These are phyloP conservation scores for Echeneis naucrates DNA, from an alignment of 2,797 vertebrate genomes.

Conservation along the genomic window DNA sequence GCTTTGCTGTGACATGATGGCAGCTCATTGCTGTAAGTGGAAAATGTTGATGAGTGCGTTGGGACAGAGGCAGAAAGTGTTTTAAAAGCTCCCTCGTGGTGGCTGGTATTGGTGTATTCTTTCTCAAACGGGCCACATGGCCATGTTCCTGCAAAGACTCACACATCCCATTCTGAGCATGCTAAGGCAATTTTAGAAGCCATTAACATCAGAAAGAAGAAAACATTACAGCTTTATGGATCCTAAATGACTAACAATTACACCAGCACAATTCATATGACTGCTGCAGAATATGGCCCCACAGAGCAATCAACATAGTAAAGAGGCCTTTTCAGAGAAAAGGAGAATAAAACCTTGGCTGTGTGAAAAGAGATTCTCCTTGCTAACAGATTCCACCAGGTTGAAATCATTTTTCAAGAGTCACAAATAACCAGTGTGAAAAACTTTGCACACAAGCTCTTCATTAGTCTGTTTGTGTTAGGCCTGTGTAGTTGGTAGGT, in stretches of 20 bases:
- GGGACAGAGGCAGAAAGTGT: slow-evolving; percentile 31
- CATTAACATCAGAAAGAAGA: slow-evolving; percentile 39
- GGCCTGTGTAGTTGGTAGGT: slow-evolving; percentile 6
- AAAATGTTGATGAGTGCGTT: slow-evolving; percentile 31
- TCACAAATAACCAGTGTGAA: neutral
- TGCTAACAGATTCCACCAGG: slow-evolving; percentile 15
- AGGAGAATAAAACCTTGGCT: slow-evolving; percentile 8
- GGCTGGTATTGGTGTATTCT: slow-evolving; percentile 28
- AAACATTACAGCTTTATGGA: slow-evolving; percentile 28
- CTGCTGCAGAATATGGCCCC: slow-evolving; percentile 8
- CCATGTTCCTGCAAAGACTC: slow-evolving; percentile 17
- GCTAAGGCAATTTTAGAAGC: slow-evolving; percentile 22
- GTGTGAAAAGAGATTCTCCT: slow-evolving; percentile 8
- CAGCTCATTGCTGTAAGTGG: slow-evolving; percentile 16
- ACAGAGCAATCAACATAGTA: slow-evolving; percentile 20
- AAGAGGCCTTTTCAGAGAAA: slow-evolving; percentile 17
- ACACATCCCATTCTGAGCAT: slow-evolving; percentile 33
- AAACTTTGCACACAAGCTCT: slow-evolving; percentile 6
- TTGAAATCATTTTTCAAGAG: slow-evolving; percentile 25
- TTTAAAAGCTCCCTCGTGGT: slow-evolving; percentile 39
- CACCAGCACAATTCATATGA: slow-evolving; percentile 10
- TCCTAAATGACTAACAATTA: slow-evolving; percentile 47
- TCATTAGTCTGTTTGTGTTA: slow-evolving; percentile 20
- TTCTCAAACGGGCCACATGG: slow-evolving; percentile 27
- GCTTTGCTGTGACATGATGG: slow-evolving; percentile 1